A percentile compares a stretch with the other conserved stretches of the same genome.
These are phyloP conservation scores for Pseudocheirus occidentalis DNA, from an alignment of 2,797 vertebrate species.

Conservation along the genomic window DNA sequence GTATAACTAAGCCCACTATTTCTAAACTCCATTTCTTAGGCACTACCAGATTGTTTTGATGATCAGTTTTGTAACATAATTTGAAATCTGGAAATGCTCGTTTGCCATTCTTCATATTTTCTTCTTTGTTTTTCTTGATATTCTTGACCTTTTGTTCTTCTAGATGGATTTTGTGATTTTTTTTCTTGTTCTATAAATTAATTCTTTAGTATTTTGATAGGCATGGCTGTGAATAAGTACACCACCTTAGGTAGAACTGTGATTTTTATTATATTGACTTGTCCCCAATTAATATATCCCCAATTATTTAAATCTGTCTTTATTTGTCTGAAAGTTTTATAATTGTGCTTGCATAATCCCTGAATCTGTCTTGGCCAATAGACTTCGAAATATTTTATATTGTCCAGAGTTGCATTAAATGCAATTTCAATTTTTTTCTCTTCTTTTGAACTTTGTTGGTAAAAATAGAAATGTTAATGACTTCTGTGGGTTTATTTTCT, in stretches of 20 bases:
- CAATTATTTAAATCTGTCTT: not conserved
- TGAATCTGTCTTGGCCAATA: not conserved
- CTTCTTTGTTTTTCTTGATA: not conserved
- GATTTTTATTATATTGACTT: not conserved
- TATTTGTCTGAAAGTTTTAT: not conserved
- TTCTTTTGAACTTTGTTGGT: not conserved
- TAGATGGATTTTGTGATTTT: not conserved
- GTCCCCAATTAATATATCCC: not conserved
- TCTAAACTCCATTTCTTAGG: not conserved
- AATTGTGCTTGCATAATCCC: not conserved
- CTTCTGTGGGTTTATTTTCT: not conserved
- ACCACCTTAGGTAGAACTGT: no score
- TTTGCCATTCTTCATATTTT: no score
- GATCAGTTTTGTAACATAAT: not conserved
- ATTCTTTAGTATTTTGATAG: no score
- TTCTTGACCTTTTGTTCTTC: not conserved
- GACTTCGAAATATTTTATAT: not conserved
- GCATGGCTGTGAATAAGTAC: no score
- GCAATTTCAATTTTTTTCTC: not conserved
- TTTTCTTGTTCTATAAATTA: not conserved
- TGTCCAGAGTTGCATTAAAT: not conserved
- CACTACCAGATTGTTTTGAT: not conserved
- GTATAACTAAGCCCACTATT: not conserved
- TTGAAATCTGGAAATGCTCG: not conserved
- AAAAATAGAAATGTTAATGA: no score